Evolutionary conservation across 2,797 vertebrate species (phyloP).

Genomic region (Gymnoscopelus braueri): DNA sequence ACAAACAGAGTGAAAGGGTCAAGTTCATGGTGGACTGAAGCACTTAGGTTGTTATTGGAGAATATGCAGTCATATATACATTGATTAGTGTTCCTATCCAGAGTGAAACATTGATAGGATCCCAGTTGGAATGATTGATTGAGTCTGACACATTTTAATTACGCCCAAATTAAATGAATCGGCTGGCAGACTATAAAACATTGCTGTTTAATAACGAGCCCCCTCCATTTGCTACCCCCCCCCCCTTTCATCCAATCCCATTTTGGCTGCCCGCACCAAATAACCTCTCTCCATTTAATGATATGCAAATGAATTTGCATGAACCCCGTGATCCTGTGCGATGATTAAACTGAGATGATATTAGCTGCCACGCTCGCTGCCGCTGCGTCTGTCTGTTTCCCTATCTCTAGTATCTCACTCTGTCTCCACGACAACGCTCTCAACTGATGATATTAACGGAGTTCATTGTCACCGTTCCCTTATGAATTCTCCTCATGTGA

Average conservation of each 20-base stretch:
- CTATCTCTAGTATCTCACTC: constrained; percentile 69
- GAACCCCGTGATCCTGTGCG: constrained; percentile 81
- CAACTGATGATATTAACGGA: constrained; percentile 70
- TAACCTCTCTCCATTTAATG: constrained; percentile 83
- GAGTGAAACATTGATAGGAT: constrained; percentile 77
- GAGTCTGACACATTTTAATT: constrained; percentile 84
- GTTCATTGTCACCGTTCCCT: constrained; percentile 68
- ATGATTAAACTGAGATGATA: constrained; percentile 84
- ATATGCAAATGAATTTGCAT: constrained; percentile 85
- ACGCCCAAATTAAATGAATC: constrained; percentile 82
- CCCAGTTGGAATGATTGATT: constrained; percentile 79
- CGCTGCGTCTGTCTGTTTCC: constrained; percentile 65
- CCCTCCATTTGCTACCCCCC: constrained; percentile 65
- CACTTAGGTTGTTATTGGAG: constrained; percentile 73
- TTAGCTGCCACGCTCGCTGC: constrained; percentile 70
- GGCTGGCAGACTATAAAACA: constrained; percentile 81
- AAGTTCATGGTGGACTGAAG: constrained; percentile 58
- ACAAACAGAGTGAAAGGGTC: constrained; percentile 49
- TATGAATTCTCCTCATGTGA: constrained; percentile 66
- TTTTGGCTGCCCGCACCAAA: constrained; percentile 75
- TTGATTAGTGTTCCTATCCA: constrained; percentile 71
- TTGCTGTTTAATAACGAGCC: constrained; percentile 81
- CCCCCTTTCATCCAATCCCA: constrained; percentile 75
- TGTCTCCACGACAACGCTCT: constrained; percentile 69
- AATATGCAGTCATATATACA: constrained; percentile 63